phyloP scores from a whole-genome alignment of 2,888 invertebrate species.

The Noctuana brunneofusca region DNA sequence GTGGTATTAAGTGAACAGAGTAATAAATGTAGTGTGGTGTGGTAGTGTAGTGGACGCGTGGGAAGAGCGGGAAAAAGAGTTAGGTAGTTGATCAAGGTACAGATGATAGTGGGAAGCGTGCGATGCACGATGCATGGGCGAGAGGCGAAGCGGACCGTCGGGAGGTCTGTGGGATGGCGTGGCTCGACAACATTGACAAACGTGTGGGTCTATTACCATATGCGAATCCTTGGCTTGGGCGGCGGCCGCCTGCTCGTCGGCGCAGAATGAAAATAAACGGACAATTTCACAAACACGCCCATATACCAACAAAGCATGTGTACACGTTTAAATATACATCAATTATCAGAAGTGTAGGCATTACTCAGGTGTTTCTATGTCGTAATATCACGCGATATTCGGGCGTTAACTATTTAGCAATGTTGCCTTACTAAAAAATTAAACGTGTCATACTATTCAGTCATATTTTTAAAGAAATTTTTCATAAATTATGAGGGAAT shows the following conservation, averaged over 20 bases:
- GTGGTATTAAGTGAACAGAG: neutral
- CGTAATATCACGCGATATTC: constrained; percentile 24
- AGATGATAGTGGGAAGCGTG: constrained; percentile 69
- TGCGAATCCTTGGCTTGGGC: constrained; percentile 94
- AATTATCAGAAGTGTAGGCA: constrained; percentile 20
- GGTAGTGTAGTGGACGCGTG: constrained; percentile 34
- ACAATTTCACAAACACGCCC: constrained; percentile 61
- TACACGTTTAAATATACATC: constrained; percentile 26
- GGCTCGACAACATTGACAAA: constrained; percentile 67
- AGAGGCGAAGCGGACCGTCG: constrained; percentile 65
- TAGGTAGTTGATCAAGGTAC: constrained; percentile 44
- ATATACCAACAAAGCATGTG: constrained; percentile 41
- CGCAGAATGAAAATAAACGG: constrained; percentile 82
- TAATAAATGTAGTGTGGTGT: constrained; percentile 1
- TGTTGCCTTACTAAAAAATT: constrained; percentile 13
- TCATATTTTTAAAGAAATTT: neutral
- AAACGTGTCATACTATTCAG: neutral
- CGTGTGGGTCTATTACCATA: constrained; percentile 88
- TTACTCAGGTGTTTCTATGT: constrained; percentile 18
- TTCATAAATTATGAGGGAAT: neutral
- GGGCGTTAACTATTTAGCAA: constrained; percentile 12
- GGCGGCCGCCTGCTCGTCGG: constrained; percentile 88
- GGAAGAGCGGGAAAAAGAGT: constrained; percentile 36
- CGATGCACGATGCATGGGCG: constrained; percentile 73
- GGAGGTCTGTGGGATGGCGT: constrained; percentile 61